Evolutionary conservation across 2,888 invertebrate species (phyloP).

Genomic region (Gari tellinella): DNA sequence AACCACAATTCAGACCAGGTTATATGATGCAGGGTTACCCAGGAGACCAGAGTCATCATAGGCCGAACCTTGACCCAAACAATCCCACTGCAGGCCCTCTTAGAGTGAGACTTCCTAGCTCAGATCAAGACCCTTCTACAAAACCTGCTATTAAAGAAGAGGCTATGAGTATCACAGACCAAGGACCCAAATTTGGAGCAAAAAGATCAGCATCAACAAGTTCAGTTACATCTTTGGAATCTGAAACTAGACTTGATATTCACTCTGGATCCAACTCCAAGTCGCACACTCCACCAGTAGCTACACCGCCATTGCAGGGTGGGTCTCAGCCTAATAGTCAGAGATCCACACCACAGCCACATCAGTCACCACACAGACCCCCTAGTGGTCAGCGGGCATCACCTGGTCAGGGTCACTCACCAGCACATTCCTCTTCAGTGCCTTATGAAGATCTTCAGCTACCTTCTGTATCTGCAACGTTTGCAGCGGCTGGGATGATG

Average conservation of each 20-base stretch:
- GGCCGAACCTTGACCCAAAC: not conserved
- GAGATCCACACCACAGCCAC: constrained; percentile 46
- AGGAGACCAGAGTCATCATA: constrained; percentile 1
- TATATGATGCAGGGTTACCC: not conserved
- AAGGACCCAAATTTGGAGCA: too few species aligned
- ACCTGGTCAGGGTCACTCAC: constrained; percentile 33
- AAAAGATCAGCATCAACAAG: not conserved
- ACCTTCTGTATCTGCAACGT: constrained; percentile 60
- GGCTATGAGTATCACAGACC: too few species aligned
- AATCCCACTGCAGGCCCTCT: not conserved
- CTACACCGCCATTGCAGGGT: constrained; percentile 22
- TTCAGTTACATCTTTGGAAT: constrained; percentile 3
- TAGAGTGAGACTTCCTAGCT: not conserved
- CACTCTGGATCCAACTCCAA: not conserved
- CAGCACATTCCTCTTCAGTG: constrained; percentile 1
- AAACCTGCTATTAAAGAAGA: too few species aligned
- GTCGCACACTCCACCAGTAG: constrained; percentile 31
- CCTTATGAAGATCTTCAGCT: constrained; percentile 34
- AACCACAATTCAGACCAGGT: not conserved
- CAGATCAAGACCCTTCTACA: too few species aligned
- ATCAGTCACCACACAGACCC: constrained; percentile 23
- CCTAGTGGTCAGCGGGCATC: constrained; percentile 37
- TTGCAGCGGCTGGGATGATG: constrained; percentile 60
- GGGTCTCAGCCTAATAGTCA: constrained; percentile 25
- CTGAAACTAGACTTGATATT: not conserved